Evolutionary conservation across 2,113 vertebrate species (phyloP).

Genomic region (Natator depressus): DNA sequence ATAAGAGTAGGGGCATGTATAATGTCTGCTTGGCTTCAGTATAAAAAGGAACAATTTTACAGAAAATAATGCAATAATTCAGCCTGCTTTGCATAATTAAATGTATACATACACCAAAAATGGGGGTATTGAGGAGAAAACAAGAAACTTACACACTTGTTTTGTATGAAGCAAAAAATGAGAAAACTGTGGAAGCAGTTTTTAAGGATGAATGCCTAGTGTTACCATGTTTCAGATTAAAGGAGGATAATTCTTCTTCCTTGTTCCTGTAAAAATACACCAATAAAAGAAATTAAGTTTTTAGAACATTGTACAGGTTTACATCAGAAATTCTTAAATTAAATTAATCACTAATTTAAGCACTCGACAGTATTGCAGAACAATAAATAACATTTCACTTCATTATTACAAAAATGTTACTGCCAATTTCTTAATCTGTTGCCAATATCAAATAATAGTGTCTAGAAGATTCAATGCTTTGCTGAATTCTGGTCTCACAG

Average conservation of each 20-base stretch:
- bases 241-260: conserved; percentile 60
- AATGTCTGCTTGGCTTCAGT: conserved; percentile 28
- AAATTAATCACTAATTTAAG: neutral
- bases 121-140: conserved; percentile 48
- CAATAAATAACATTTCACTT: neutral
- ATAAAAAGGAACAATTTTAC: conserved; percentile 52
- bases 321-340: neutral
- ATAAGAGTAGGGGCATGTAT: neutral
- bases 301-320: neutral
- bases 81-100: conserved; percentile 49
- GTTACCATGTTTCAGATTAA: conserved; percentile 57
- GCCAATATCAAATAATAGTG: neutral
- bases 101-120: conserved; percentile 56
- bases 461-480: neutral
- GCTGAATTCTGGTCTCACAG: neutral
- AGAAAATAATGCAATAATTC: conserved; percentile 48
- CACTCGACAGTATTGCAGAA: neutral
- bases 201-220: conserved; percentile 56
- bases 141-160: conserved; percentile 72
- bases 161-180: conserved; percentile 70
- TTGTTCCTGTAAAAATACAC: conserved; percentile 64
- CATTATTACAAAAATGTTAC: neutral
- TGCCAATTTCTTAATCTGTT: neutral
- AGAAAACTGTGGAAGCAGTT: conserved; percentile 64
- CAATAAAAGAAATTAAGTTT: conserved; percentile 21